These are phyloP conservation scores for Drymodes brunneopygia DNA, from an alignment of 2,113 vertebrate genomes.

Conservation along the genomic window DNA sequence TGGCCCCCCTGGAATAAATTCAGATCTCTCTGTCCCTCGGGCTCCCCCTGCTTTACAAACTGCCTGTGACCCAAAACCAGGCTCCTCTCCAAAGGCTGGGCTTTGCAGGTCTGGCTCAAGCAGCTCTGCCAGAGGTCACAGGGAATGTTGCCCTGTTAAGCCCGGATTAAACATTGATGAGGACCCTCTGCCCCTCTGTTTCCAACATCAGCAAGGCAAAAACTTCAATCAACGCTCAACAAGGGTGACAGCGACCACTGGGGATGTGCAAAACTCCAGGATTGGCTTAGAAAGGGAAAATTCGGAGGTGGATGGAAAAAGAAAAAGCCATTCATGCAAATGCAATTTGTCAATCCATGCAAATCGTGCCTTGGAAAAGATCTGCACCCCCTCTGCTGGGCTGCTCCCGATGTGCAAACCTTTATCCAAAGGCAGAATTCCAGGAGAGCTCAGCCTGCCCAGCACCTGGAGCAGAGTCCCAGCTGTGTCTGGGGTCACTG, in stretches of 20 bases:
- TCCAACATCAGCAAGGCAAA: not conserved
- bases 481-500: not conserved
- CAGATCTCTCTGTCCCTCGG: not conserved
- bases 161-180: not conserved
- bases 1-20: not conserved
- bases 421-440: not conserved
- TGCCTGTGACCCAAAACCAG: not conserved
- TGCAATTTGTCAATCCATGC: not conserved
- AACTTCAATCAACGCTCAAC: fast-evolving
- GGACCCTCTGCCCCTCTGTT: not conserved
- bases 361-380: not conserved
- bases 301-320: not conserved
- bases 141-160: not conserved
- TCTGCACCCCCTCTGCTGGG: constrained; percentile 57
- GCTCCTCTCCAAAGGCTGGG: not conserved
- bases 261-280: not conserved
- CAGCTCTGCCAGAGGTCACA: not conserved
- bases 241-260: not conserved
- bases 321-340: not conserved
- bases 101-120: not conserved
- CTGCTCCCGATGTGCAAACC: constrained; percentile 1
- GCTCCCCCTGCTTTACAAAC: not conserved
- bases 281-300: not conserved
- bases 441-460: not conserved
- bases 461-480: fast-evolving